Conservation (phyloP, 2,797 vertebrate species). For the Onychomys arenicola region DNA sequence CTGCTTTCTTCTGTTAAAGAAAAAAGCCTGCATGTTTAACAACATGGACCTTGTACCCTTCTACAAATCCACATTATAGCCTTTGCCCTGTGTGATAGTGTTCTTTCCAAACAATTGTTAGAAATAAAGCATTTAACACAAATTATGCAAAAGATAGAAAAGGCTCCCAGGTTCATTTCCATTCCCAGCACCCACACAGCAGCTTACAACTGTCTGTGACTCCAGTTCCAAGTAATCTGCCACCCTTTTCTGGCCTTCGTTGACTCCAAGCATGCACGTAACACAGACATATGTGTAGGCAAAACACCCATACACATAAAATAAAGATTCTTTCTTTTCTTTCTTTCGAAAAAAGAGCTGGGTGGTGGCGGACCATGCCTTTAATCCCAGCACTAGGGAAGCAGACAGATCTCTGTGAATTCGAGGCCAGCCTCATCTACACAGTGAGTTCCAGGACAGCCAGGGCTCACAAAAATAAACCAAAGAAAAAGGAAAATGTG, state of each 20-base stretch:
- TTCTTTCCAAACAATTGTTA: slow-evolving; percentile 12
- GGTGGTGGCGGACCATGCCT: not conserved
- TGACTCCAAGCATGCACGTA: not conserved
- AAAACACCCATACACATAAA: not conserved
- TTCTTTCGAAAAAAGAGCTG: not conserved
- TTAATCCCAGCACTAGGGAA: not conserved
- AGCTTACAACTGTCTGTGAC: not conserved
- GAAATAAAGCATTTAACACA: slow-evolving; percentile 13
- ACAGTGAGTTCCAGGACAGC: not conserved
- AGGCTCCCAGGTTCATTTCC: not conserved
- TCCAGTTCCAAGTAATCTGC: not conserved
- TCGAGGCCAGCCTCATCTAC: not conserved
- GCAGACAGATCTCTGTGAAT: not conserved
- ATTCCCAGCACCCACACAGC: not conserved
- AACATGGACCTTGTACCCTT: not conserved
- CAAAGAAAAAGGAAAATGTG: not conserved
- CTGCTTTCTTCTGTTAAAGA: not conserved
- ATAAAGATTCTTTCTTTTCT: not conserved
- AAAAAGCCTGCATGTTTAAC: not conserved
- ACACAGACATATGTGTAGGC: not conserved
- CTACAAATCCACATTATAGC: not conserved
- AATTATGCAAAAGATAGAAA: not conserved
- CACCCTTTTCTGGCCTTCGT: not conserved
- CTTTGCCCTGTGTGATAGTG: not conserved
- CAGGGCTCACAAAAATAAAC: not conserved